Evolutionary conservation across 2,888 invertebrate genomes (phyloP).

Genomic region (Drosophila stalkeri): DNA sequence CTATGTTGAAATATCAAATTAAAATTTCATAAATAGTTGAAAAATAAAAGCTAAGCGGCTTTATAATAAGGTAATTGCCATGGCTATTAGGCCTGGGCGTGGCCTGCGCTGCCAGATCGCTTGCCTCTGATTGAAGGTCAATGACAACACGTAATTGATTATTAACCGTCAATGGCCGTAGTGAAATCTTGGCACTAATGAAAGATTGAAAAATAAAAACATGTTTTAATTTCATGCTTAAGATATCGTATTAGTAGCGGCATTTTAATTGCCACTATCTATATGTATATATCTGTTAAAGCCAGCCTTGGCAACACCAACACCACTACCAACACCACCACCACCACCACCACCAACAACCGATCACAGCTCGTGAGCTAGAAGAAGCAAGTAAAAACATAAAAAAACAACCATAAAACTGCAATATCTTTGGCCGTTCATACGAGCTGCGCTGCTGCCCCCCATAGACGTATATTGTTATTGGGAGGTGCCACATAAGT

Average conservation of each 20-base stretch:
- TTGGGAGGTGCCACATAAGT: constrained; percentile 69
- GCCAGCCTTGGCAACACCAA: constrained; percentile 50
- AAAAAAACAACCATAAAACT: constrained; percentile 25
- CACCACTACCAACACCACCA: not conserved
- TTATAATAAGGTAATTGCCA: constrained; percentile 77
- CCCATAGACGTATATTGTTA: constrained; percentile 67
- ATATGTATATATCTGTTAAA: constrained; percentile 24
- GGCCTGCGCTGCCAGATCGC: constrained; percentile 67
- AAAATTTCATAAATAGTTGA: constrained; percentile 72
- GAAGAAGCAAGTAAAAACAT: constrained; percentile 40
- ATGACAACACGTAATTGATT: constrained; percentile 79
- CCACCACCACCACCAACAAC: constrained; percentile 26
- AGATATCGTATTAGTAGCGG: constrained; percentile 68
- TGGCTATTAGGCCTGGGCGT: constrained; percentile 76
- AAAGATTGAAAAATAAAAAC: constrained; percentile 57
- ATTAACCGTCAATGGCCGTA: constrained; percentile 59
- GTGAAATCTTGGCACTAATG: constrained; percentile 29
- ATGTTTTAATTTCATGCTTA: constrained; percentile 81
- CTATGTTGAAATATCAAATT: constrained; percentile 81
- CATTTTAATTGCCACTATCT: constrained; percentile 74
- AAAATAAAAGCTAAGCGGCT: constrained; percentile 72
- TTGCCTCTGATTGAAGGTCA: constrained; percentile 73
- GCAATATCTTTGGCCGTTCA: constrained; percentile 48
- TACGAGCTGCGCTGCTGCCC: constrained; percentile 17
- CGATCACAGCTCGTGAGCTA: constrained; percentile 49